A percentile compares a stretch with the other conserved stretches of the same genome.
phyloP scores from a whole-genome alignment of 2,113 vertebrate genomes.

The Ornithorhynchus anatinus region DNA sequence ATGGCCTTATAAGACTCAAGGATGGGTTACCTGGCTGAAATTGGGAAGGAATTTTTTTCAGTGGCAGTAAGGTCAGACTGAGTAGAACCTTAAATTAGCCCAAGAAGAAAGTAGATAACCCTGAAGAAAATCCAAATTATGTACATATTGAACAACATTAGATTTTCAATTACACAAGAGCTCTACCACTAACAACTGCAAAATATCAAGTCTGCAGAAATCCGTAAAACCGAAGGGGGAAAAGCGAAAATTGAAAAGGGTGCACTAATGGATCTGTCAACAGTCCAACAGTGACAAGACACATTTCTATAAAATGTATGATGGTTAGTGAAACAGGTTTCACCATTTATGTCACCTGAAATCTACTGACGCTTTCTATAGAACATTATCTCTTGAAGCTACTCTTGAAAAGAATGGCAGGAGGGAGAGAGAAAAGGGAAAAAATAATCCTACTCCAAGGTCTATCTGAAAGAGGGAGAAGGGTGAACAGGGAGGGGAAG shows the following conservation, averaged over 20 bases:
- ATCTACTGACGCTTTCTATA: conserved; percentile 38
- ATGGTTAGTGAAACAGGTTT: not conserved
- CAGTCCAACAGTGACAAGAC: conserved; percentile 53
- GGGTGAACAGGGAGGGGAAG: not conserved
- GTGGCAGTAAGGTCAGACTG: conserved; percentile 52
- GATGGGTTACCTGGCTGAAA: conserved; percentile 45
- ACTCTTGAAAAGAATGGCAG: conserved; percentile 40
- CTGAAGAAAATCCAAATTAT: conserved; percentile 31
- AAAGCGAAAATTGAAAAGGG: conserved; percentile 55
- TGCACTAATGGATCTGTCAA: conserved; percentile 59
- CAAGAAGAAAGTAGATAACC: conserved; percentile 44
- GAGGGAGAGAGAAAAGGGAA: not conserved
- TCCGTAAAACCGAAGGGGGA: conserved; percentile 43
- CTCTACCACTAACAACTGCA: conserved; percentile 34
- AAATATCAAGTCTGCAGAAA: conserved; percentile 45
- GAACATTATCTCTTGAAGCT: conserved; percentile 33
- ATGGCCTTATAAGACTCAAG: conserved; percentile 28
- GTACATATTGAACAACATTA: conserved; percentile 7
- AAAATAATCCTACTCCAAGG: not conserved
- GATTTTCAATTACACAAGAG: conserved; percentile 56
- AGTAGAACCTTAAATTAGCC: conserved; percentile 66
- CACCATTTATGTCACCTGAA: conserved; percentile 45
- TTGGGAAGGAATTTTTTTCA: conserved; percentile 60
- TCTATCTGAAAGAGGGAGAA: not conserved
- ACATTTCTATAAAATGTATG: conserved; percentile 47